These are phyloP conservation scores for Agrotis ipsilon DNA, from an alignment of 2,888 invertebrate species.

Conservation along the genomic window DNA sequence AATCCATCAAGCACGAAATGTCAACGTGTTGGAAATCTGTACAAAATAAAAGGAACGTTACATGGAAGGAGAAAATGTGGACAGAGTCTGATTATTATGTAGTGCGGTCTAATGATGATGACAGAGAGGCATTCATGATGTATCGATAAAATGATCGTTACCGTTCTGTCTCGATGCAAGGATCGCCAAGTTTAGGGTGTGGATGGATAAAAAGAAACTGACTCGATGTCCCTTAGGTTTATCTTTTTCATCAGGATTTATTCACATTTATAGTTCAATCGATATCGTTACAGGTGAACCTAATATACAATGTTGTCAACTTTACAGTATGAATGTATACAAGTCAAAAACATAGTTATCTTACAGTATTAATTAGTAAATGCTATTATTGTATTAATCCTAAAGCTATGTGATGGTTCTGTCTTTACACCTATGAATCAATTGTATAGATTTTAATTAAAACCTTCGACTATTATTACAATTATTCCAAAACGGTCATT, in stretches of 20 bases:
- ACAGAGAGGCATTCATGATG: conserved; percentile 90
- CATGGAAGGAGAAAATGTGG: conserved; percentile 87
- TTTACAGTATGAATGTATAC: conserved; percentile 90
- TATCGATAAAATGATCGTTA: conserved; percentile 90
- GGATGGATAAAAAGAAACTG: conserved; percentile 83
- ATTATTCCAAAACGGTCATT: conserved; percentile 71
- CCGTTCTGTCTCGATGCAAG: conserved; percentile 89
- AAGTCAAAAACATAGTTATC: conserved; percentile 90
- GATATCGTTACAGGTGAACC: conserved; percentile 87
- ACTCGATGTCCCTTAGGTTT: conserved; percentile 83
- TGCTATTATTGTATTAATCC: conserved; percentile 89
- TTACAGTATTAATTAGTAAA: conserved; percentile 87
- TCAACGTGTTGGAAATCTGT: conserved; percentile 77
- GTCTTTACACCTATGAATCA: conserved; percentile 80
- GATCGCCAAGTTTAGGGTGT: conserved; percentile 86
- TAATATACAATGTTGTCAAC: conserved; percentile 87
- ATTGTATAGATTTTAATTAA: conserved; percentile 77
- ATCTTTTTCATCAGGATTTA: conserved; percentile 86
- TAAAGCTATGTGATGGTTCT: conserved; percentile 90
- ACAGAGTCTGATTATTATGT: conserved; percentile 81
- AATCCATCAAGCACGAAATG: conserved; percentile 84
- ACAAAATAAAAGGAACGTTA: conserved; percentile 76
- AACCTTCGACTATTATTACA: conserved; percentile 75
- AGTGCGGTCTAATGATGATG: conserved; percentile 90
- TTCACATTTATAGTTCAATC: conserved; percentile 89